Evolutionary conservation across 2,888 invertebrate genomes (phyloP).

Genomic region (Pseudococcus longispinus): DNA sequence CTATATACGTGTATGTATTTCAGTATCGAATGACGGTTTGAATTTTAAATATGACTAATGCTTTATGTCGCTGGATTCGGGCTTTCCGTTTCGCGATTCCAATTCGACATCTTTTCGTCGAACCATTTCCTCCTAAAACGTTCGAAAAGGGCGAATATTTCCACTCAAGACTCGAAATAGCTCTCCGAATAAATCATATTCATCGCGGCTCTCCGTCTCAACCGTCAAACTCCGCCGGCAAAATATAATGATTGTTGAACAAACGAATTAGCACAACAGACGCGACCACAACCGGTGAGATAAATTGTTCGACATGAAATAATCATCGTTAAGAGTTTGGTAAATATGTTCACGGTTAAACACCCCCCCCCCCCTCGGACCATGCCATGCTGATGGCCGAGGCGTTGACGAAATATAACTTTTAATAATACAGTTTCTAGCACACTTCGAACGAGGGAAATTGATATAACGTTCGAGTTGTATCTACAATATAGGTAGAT

Average conservation of each 20-base stretch:
- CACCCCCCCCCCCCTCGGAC: background rate
- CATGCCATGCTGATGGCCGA: background rate
- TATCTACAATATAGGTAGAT: background rate
- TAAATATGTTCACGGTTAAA: background rate
- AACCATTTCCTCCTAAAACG: too few relatives aligned
- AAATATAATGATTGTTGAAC: background rate
- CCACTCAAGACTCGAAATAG: too few relatives aligned
- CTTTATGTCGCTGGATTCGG: background rate
- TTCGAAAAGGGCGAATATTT: too few relatives aligned
- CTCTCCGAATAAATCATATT: too few relatives aligned
- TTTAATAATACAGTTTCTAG: background rate
- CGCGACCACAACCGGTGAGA: background rate
- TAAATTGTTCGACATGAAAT: constrained; percentile 13
- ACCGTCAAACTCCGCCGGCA: background rate
- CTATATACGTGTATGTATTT: background rate
- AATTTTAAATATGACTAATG: constrained; percentile 51
- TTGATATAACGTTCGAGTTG: background rate
- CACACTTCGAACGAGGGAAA: background rate
- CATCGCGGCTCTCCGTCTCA: too few relatives aligned
- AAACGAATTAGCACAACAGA: background rate
- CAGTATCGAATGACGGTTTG: constrained; percentile 32
- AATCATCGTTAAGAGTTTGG: constrained; percentile 25
- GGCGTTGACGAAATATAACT: constrained; percentile 17
- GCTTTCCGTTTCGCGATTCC: background rate
- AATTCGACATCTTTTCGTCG: too few relatives aligned